phyloP scores from a whole-genome alignment of 2,797 vertebrate species.

The Gymnothorax javanicus region DNA sequence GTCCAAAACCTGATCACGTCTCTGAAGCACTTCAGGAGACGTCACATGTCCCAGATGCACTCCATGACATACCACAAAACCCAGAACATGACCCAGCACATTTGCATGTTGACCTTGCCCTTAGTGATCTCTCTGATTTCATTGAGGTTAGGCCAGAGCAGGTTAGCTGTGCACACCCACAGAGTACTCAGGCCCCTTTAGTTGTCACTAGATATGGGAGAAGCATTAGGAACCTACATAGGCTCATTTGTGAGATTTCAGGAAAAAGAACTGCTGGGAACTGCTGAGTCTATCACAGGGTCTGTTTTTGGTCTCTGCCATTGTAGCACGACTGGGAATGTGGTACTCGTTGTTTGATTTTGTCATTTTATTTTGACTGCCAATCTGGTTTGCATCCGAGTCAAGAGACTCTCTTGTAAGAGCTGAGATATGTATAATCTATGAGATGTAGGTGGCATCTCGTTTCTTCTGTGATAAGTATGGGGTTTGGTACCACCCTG shows the following conservation, averaged over 20 bases:
- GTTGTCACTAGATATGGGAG: conserved; percentile 18
- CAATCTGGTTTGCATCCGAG: neutral
- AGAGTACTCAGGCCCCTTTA: neutral
- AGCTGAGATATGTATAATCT: conserved; percentile 10
- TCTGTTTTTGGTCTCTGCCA: conserved; percentile 13
- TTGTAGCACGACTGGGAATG: neutral
- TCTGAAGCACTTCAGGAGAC: no score
- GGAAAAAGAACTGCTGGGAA: conserved; percentile 1
- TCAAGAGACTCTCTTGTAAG: conserved; percentile 8
- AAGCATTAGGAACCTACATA: conserved; percentile 5
- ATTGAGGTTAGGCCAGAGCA: neutral
- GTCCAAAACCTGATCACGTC: neutral
- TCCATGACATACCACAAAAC: neutral
- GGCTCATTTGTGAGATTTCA: conserved; percentile 26
- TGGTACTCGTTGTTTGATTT: conserved; percentile 15
- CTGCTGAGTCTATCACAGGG: conserved; percentile 16
- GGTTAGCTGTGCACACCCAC: conserved; percentile 19
- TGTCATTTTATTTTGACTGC: conserved; percentile 14
- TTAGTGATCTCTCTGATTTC: neutral
- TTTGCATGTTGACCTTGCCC: neutral
- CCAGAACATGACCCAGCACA: conserved; percentile 16
- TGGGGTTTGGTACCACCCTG: conserved; percentile 27
- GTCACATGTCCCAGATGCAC: no score
- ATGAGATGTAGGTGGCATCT: conserved; percentile 31
- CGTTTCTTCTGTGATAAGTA: conserved; percentile 33